A percentile compares a stretch with the other conserved stretches of the same genome.
phyloP scores from a whole-genome alignment of 2,113 vertebrate species.

The Mustelus asterias region DNA sequence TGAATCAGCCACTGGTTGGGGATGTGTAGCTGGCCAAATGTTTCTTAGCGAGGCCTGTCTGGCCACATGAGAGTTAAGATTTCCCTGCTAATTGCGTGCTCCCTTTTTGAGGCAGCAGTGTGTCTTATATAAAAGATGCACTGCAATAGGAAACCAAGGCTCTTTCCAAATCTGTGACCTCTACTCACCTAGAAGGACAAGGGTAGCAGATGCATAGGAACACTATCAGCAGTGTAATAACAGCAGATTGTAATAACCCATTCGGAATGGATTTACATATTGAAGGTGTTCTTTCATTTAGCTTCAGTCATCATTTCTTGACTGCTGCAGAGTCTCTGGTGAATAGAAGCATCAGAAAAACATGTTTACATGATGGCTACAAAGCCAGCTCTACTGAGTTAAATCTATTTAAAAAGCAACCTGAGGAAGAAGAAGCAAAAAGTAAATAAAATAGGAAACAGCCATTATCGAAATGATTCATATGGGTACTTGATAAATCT shows the following conservation, averaged over 20 bases:
- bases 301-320: background rate
- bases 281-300: background rate
- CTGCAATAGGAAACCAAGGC: too few species aligned
- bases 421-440: background rate
- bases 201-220: background rate
- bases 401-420: background rate
- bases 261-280: background rate
- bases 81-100: background rate
- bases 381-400: slow-evolving; percentile 1
- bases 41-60: background rate
- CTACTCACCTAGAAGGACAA: background rate
- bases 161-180: background rate
- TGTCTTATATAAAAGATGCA: too few species aligned
- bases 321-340: background rate
- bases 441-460: background rate
- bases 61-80: background rate
- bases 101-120: background rate
- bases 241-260: too few species aligned
- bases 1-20: background rate
- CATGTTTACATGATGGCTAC: background rate
- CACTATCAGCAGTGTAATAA: too few species aligned
- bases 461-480: background rate
- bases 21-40: background rate
- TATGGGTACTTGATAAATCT: background rate
- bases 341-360: background rate